Evolutionary conservation across 2,113 vertebrate genomes (phyloP), one percentile per base, ranked within the genome.

Genomic region (Oxyura jamaicensis): DNA sequence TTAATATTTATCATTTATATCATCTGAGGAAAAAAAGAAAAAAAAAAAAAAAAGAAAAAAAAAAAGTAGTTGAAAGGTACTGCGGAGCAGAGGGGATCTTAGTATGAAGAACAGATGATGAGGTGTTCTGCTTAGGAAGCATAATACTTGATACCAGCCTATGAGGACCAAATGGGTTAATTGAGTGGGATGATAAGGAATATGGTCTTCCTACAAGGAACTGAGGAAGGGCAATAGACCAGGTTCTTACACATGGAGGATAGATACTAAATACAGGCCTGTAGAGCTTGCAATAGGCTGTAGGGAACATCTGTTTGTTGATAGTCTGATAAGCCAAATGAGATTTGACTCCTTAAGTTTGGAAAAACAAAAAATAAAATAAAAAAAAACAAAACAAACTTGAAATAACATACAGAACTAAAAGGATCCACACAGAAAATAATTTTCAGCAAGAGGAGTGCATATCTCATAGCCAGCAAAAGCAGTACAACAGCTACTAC

Each of bases 291-390:
- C 44, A 29, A 41, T n/a, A 55, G 71, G 53, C 86, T 89, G 56
- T n/a, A 35, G 39, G 42, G 48, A 88, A 48, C 48, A 56, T 65
- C 67, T 55, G 48, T 68, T 65, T 42, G 10, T 31, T 87, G 86
- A 73, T 75, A 72, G 73, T 75, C 65, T 78, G 88, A 83, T 93
- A 92, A 88, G 20, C 39, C 52, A 91, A 90, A 78, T 4, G 4
- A 75, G 52, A 60, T 89, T 82, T 95, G 88, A 81, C 35, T 93
- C 72, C 41, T 94, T 88, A 68, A 13, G 29, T 73, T 81, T 28
- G 14, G 26, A 42, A 58, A 71, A 56, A 74, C 53, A 14, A 29
- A 85, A 52, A 11, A 39, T 11, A 39, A 17, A 87, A 56, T 12
- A 50, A 50, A 10, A 17, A 11, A 63, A 17, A 87, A 56, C 13